Base-by-base conservation (phyloP, 2,797 vertebrate species). In the Halcyon leucocephala region DNA sequence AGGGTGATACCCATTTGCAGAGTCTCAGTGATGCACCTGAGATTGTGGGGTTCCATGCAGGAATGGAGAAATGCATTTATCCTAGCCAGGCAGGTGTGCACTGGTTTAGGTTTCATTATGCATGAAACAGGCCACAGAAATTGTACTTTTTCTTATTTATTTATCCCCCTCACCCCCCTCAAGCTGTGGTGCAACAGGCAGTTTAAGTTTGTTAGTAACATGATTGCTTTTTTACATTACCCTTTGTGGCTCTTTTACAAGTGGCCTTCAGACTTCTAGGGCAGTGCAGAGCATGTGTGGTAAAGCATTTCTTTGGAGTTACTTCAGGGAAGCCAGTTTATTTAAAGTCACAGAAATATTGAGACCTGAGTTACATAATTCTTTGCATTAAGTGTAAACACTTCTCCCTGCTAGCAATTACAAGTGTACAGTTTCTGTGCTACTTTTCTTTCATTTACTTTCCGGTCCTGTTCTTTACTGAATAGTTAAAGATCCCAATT, bases 1-100 rank as follows among this genome's bases (percentile, higher is more conserved):
- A n/a, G 20, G 0, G 0, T 46, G 17, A 48, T 52, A 25, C 13
- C 29, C 33, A 26, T 37, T 20, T 1, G 2, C 33, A n/a, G 2
- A 2, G 29, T 51, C 55, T 72, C n/a, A n/a, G 14, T 35, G 62
- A 31, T 42, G 16, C 24, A 52, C 18, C 8, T 1, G 3, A 26
- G 41, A 8, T 54, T 58, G 13, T 48, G 48, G 24, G 10, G 29
- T n/a, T 92, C 48, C n/a, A n/a, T 1, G 3, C 21, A 62, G 55
- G 35, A 62, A 37, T 19, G 16, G 37, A 37, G 37, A 10, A 37
- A 37, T 37, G 37, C 37, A 37, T 72, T 74, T 79, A 18, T 57
- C 79, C 33, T 49, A 44, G 31, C 19, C 3, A 13, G n/a, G 20
- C 2, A 4, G 4, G 3, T 54, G 7, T 55, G 16, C 55, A 7